phyloP scores from a whole-genome alignment of 2,113 vertebrate species.

The Syngnathus typhle region DNA sequence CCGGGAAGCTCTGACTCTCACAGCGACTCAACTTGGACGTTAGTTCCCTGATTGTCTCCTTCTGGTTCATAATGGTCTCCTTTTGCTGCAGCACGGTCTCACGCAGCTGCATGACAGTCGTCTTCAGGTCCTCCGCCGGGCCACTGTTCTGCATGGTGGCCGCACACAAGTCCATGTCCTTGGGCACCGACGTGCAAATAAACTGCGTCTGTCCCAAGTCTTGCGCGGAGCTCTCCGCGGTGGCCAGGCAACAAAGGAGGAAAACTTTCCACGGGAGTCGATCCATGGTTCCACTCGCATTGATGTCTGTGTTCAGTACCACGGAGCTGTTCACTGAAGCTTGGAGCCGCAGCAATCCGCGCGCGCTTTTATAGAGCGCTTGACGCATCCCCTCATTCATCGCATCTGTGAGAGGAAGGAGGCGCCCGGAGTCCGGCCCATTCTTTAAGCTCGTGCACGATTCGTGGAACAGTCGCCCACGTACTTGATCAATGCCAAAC shows the following conservation, averaged over 20 bases:
- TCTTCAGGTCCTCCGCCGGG: constrained; percentile 85
- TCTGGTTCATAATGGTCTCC: constrained; percentile 93
- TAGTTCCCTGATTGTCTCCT: constrained; percentile 92
- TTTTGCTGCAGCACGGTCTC: constrained; percentile 96
- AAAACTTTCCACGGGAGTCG: constrained; percentile 71
- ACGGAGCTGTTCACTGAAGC: constrained; percentile 62
- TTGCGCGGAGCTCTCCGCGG: constrained; percentile 67
- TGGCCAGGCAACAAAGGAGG: constrained; percentile 61
- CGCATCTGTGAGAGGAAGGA: constrained; percentile 51
- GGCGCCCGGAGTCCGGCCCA: constrained; percentile 51
- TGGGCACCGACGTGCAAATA: constrained; percentile 95
- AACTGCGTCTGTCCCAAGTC: constrained; percentile 89
- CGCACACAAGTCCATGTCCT: constrained; percentile 90
- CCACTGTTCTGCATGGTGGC: constrained; percentile 83
- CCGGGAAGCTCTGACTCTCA: constrained; percentile 83
- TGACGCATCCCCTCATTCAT: constrained; percentile 45
- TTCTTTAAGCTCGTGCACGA: constrained; percentile 64
- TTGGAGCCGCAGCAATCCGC: constrained; percentile 30
- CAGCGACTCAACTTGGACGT: constrained; percentile 90
- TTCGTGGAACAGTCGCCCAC: background rate
- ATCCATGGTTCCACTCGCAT: constrained; percentile 48
- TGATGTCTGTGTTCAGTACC: constrained; percentile 46
- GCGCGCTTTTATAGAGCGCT: constrained; percentile 65
- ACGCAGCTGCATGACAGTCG: constrained; percentile 85
- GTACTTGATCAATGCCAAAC: background rate